Conservation (phyloP, 1,140 invertebrate species). For the Zaprionus lachaisei region DNA sequence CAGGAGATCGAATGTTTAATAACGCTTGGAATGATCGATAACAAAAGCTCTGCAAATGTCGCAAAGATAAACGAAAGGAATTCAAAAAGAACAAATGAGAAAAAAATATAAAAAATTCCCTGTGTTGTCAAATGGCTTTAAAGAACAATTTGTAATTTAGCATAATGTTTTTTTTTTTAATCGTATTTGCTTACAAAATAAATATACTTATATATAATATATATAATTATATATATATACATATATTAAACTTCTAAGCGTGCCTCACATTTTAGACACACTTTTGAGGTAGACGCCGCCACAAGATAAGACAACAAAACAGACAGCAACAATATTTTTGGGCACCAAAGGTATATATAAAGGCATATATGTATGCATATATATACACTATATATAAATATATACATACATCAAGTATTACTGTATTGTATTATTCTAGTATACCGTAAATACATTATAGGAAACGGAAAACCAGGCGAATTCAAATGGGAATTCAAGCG, state of each 20-base stretch:
- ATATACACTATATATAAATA: slow-evolving; percentile 48
- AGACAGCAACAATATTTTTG: slow-evolving; percentile 79
- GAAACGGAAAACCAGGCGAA: slow-evolving; percentile 36
- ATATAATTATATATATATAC: slow-evolving; percentile 12
- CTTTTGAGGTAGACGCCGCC: slow-evolving; percentile 31
- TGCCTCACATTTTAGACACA: slow-evolving; percentile 54
- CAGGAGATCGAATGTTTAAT: neutral
- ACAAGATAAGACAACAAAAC: slow-evolving; percentile 18
- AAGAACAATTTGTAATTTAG: slow-evolving; percentile 60
- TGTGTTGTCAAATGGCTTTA: slow-evolving; percentile 78
- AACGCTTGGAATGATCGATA: slow-evolving; percentile 7
- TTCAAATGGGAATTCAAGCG: slow-evolving; percentile 11
- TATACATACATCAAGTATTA: slow-evolving; percentile 37
- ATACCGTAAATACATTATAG: slow-evolving; percentile 21
- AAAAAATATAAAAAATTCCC: slow-evolving; percentile 61
- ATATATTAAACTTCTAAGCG: slow-evolving; percentile 29
- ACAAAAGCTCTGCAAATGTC: slow-evolving; percentile 19
- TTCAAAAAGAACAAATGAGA: slow-evolving; percentile 23
- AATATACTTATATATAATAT: neutral
- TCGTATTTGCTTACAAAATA: slow-evolving; percentile 22
- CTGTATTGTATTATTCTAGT: slow-evolving; percentile 26
- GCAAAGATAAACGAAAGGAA: slow-evolving; percentile 15
- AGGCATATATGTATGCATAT: slow-evolving; percentile 42
- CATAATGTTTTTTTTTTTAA: slow-evolving; percentile 31
- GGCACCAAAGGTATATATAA: slow-evolving; percentile 73